A percentile compares a stretch with the other conserved stretches of the same genome.
These are phyloP conservation scores for Macrochelys suwanniensis DNA, from an alignment of 2,797 vertebrate species.

Conservation along the genomic window DNA sequence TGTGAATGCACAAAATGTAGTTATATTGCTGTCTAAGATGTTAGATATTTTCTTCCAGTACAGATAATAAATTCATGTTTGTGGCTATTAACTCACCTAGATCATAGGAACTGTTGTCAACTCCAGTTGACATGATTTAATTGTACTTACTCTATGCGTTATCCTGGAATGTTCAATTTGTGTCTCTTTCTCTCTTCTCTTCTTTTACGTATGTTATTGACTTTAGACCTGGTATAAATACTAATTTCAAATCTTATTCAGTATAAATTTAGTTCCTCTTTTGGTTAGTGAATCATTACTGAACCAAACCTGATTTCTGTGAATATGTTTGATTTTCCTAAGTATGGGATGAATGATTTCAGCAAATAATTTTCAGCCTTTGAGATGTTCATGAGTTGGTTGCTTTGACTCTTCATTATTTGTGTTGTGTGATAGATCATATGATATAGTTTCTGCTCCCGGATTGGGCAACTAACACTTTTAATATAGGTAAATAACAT, in stretches of 20 bases:
- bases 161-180: neutral
- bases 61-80: neutral
- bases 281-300: neutral
- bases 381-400: neutral
- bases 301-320: neutral
- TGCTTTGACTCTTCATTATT: neutral
- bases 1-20: conserved; percentile 12
- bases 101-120: neutral
- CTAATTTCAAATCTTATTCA: neutral
- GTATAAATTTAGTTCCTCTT: neutral
- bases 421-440: neutral
- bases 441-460: neutral
- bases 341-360: neutral
- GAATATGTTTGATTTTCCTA: neutral
- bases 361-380: neutral
- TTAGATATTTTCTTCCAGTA: conserved; percentile 2
- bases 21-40: neutral
- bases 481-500: neutral
- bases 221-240: neutral
- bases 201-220: neutral
- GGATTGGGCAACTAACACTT: neutral
- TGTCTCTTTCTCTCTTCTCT: neutral
- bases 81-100: neutral
- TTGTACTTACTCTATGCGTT: neutral
- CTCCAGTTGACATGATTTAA: neutral